These are phyloP conservation scores for Stylophora pistillata DNA, from an alignment of 64 coral and sea anemone species.

Conservation along the genomic window DNA sequence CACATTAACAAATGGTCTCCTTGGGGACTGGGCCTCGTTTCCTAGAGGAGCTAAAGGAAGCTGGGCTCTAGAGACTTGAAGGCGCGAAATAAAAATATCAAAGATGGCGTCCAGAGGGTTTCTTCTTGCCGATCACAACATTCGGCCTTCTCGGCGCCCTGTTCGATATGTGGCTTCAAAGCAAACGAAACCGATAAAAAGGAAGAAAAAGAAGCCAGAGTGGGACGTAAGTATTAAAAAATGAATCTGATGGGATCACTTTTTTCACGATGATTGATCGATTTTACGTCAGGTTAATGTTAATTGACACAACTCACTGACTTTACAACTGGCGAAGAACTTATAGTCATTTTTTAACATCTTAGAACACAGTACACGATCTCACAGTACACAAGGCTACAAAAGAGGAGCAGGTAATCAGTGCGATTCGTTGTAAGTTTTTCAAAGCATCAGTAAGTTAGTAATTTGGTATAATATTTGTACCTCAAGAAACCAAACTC, in stretches of 20 bases:
- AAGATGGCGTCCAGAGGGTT: conserved; percentile 66
- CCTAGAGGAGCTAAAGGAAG: not conserved
- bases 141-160: not conserved
- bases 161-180: conserved; percentile 24
- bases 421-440: not conserved
- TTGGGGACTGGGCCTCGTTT: not conserved
- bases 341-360: not conserved
- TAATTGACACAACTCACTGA: not conserved
- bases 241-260: not conserved
- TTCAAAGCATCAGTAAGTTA: not conserved
- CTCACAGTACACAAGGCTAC: conserved; percentile 58
- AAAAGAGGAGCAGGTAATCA: conserved; percentile 57
- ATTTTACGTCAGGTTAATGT: too few relatives aligned
- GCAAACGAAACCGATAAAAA: conserved; percentile 18
- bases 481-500: too few relatives aligned
- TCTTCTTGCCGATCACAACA: conserved; percentile 45
- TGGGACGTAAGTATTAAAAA: conserved; percentile 59
- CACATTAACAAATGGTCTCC: not conserved
- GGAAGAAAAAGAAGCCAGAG: conserved; percentile 70
- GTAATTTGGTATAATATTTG: not conserved
- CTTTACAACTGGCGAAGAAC: not conserved
- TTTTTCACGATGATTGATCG: not conserved
- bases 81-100: conserved; percentile 62
- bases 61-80: not conserved
- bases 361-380: conserved; percentile 57